Conservation (phyloP, 2,797 vertebrate genomes). For the Antrozous pallidus region DNA sequence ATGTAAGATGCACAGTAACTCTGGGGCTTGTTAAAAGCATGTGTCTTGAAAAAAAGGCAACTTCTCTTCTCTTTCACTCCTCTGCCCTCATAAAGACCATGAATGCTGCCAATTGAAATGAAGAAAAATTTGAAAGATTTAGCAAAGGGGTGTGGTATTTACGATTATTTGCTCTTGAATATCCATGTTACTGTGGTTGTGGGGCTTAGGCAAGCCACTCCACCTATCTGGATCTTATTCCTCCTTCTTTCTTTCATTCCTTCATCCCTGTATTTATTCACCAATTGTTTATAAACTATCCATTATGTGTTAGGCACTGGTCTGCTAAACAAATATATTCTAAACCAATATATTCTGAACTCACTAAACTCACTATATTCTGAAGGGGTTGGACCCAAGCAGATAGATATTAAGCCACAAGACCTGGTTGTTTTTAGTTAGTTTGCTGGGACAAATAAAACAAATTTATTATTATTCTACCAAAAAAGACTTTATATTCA, state of each 20-base stretch:
- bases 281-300: background rate
- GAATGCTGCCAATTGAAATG: background rate
- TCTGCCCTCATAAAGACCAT: background rate
- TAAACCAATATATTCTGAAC: too few relatives aligned
- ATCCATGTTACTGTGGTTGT: background rate
- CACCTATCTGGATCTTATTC: background rate
- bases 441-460: background rate
- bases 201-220: background rate
- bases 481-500: background rate
- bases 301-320: background rate
- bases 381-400: background rate
- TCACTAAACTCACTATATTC: too few relatives aligned
- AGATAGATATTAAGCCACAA: background rate
- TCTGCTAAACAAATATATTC: background rate
- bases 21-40: background rate
- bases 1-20: background rate
- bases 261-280: background rate
- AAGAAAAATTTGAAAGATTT: background rate
- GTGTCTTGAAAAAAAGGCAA: background rate
- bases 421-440: background rate
- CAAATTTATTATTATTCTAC: background rate
- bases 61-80: background rate
- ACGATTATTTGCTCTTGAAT: background rate
- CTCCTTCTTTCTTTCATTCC: background rate
- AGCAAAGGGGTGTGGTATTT: background rate